Base-by-base conservation (phyloP, 1,140 invertebrate genomes). In the Hermatobates lingyangjiaoensis region DNA sequence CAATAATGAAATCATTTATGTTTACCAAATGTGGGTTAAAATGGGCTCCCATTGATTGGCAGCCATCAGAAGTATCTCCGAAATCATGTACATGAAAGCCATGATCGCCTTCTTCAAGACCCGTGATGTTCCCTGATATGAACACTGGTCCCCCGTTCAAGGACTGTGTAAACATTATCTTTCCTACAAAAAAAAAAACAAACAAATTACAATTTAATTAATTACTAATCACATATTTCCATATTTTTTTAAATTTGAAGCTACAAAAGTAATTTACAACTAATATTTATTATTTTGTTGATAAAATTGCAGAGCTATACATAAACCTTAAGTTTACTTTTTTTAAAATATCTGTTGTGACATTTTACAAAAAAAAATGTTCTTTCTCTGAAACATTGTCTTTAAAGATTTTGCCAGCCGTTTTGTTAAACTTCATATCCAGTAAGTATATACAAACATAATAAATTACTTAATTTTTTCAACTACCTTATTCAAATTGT, bases 31-130 rank as follows among this genome's bases (percentile, higher is more conserved):
- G 60, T 0, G 67, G 67, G 48, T 68, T 68, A 50, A 63, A 71
- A 55, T 74, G 72, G 21, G 63, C 59, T 27, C 68, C 70, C 0
- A 68, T 65, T 0, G 69, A 66, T 27, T 65, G 66, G 54, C 70
- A 73, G 56, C 74, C 77, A 54, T 80, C 72, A 27, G 71, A 71
- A n/a, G 74, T 59, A 59, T 84, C 78, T 0, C 83, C 83, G 58
- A 70, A 77, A 52, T 76, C 66, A 62, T 87, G 83, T 21, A 87
- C 71, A 61, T 87, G 84, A 56, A 87, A 77, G 0, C 83, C 84
- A 65, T 87, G 83, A 54, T 69, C 56, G 4, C 76, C 76, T 3
- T 69, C 64, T 0, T 68, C 62, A 27, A 82, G 55, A 10, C 76
- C 76, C 2, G 61, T 67, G 12, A 80, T 65, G 57, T 74, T 70